Evolutionary conservation across 2,797 vertebrate species (phyloP).

Genomic region (Chaenodraco wilsoni): DNA sequence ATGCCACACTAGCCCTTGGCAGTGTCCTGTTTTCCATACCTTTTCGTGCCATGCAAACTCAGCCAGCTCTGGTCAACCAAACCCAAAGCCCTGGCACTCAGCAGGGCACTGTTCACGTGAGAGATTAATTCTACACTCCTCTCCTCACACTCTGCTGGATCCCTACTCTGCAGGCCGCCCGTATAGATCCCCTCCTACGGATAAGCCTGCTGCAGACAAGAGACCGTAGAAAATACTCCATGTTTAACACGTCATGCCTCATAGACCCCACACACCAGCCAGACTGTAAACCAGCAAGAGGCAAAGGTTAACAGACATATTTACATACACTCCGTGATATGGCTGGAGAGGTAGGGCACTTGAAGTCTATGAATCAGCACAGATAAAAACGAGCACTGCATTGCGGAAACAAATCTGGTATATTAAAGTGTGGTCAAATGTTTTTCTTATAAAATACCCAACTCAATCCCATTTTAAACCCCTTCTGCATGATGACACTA

Average conservation of each 20-base stretch:
- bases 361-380: slow-evolving; percentile 41
- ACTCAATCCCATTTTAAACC: neutral
- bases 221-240: slow-evolving; percentile 19
- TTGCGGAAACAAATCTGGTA: slow-evolving; percentile 16
- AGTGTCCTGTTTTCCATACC: slow-evolving; percentile 62
- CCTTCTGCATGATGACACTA: slow-evolving; percentile 14
- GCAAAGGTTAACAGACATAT: slow-evolving; percentile 28
- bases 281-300: slow-evolving; percentile 8
- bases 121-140: slow-evolving; percentile 64
- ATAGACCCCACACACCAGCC: slow-evolving; percentile 30
- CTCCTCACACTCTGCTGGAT: slow-evolving; percentile 46
- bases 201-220: slow-evolving; percentile 46
- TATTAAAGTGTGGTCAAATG: slow-evolving; percentile 17
- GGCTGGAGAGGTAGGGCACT: slow-evolving; percentile 23
- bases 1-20: slow-evolving; percentile 54
- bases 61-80: slow-evolving; percentile 51
- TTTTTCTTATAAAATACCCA: slow-evolving; percentile 6
- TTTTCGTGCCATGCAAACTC: slow-evolving; percentile 48
- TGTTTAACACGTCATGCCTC: slow-evolving; percentile 44
- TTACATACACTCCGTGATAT: slow-evolving; percentile 9
- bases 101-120: slow-evolving; percentile 59
- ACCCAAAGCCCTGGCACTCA: slow-evolving; percentile 47
- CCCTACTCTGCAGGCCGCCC: slow-evolving; percentile 23
- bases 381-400: slow-evolving; percentile 17
- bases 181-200: slow-evolving; percentile 45